Conservation (phyloP, 2,113 vertebrate species). For the Gymnobelideus leadbeateri region DNA sequence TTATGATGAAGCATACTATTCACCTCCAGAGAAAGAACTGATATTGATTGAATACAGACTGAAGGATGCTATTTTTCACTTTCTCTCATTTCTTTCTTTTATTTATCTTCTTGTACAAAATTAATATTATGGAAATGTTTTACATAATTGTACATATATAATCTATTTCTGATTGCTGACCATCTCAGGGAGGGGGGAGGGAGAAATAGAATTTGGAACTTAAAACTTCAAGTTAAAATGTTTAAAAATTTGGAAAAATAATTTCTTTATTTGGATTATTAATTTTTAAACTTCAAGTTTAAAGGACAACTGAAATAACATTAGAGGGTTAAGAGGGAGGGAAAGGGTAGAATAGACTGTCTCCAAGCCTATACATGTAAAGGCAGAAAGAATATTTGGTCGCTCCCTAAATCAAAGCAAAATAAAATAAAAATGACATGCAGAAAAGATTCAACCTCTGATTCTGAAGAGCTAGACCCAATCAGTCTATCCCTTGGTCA, state of each 20-base stretch:
- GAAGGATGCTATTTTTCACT: too few species aligned
- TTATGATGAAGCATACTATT: too few species aligned
- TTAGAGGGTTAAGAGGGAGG: neutral
- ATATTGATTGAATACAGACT: too few species aligned
- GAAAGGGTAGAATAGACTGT: neutral
- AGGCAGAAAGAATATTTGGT: neutral
- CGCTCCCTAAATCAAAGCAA: neutral
- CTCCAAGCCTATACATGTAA: neutral
- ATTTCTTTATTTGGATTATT: conserved; percentile 18
- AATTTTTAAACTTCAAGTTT: neutral
- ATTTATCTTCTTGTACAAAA: too few species aligned
- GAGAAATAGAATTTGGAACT: too few species aligned
- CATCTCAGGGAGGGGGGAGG: too few species aligned
- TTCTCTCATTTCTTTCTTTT: too few species aligned
- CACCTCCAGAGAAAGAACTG: too few species aligned
- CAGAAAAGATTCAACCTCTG: neutral
- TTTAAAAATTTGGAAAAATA: neutral
- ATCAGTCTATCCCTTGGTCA: neutral
- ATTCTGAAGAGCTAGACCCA: neutral
- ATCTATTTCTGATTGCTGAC: too few species aligned
- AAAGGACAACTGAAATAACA: neutral
- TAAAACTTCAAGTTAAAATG: too few species aligned
- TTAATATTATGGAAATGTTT: too few species aligned
- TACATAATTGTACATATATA: too few species aligned
- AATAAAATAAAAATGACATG: neutral